Evolutionary conservation across 2,888 invertebrate genomes (phyloP).

Genomic region (Parnassius smintheus): DNA sequence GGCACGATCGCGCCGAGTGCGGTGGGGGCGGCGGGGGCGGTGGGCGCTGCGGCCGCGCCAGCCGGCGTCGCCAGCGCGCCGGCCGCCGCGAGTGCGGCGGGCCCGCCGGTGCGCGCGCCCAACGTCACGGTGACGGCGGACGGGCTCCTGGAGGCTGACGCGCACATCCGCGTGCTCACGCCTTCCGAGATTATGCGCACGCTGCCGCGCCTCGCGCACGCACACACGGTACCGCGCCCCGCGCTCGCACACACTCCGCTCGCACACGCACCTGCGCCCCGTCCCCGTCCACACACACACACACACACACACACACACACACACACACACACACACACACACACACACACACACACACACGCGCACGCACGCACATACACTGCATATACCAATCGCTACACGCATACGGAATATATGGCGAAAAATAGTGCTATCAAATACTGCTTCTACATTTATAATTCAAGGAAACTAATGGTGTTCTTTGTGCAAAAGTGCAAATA

Average conservation of each 20-base stretch:
- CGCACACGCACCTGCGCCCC: constrained; percentile 25
- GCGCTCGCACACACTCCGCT: constrained; percentile 37
- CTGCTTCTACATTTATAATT: too few species aligned
- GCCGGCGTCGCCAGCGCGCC: constrained; percentile 52
- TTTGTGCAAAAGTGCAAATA: too few species aligned
- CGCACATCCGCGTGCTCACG: constrained; percentile 93
- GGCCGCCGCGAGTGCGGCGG: constrained; percentile 34
- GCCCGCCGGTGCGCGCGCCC: constrained; percentile 81
- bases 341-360: constrained; percentile 23
- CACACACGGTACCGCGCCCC: constrained; percentile 52
- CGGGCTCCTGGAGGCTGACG: constrained; percentile 84
- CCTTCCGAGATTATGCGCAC: constrained; percentile 95
- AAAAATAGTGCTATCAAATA: too few species aligned
- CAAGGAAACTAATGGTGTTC: too few species aligned
- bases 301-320: constrained; percentile 23
- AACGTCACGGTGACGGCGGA: constrained; percentile 85
- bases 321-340: constrained; percentile 8
- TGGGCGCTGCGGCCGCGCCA: constrained; percentile 31
- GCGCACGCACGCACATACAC: too few species aligned
- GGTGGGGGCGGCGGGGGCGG: constrained; percentile 42
- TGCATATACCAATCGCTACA: too few species aligned
- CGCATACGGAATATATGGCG: too few species aligned
- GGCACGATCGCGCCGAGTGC: constrained; percentile 32
- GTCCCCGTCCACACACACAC: constrained; percentile 16
- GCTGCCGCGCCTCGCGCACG: constrained; percentile 91